Evolutionary conservation across 1,140 invertebrate species (phyloP).

Genomic region (Drosophila erecta): DNA sequence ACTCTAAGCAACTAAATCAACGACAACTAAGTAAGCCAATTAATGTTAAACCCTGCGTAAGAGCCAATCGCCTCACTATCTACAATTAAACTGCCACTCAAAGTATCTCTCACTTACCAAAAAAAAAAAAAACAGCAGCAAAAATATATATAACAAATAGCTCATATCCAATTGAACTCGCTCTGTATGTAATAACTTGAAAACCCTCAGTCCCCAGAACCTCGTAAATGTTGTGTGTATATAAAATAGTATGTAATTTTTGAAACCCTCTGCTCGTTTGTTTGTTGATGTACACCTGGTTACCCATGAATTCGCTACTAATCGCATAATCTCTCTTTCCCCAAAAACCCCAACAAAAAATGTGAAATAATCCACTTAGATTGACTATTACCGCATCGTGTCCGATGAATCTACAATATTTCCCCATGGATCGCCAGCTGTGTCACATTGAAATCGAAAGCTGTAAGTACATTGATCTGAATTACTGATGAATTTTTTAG

Average conservation of each 20-base stretch:
- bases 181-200: constrained; percentile 68
- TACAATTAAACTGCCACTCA: constrained; percentile 70
- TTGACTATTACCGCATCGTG: constrained; percentile 98
- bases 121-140: constrained; percentile 47
- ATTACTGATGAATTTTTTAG: constrained; percentile 12
- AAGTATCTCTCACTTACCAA: constrained; percentile 73
- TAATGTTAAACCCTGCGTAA: constrained; percentile 55
- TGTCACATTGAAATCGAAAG: constrained; percentile 99
- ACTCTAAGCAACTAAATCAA: constrained; percentile 32
- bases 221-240: constrained; percentile 54
- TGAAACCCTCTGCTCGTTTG: constrained; percentile 53
- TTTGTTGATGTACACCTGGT: constrained; percentile 47
- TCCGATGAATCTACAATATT: constrained; percentile 98
- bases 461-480: constrained; percentile 91
- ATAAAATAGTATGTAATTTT: constrained; percentile 45
- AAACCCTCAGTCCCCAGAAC: constrained; percentile 12
- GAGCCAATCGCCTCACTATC: constrained; percentile 72
- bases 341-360: constrained; percentile 16
- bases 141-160: constrained; percentile 58
- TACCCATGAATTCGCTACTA: constrained; percentile 38
- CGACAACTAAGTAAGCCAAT: constrained; percentile 42
- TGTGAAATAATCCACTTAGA: constrained; percentile 85
- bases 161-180: constrained; percentile 84
- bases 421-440: constrained; percentile 98
- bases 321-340: constrained; percentile 42